Base-by-base conservation (phyloP, 2,888 invertebrate genomes). In the Rhagonycha lutea region DNA sequence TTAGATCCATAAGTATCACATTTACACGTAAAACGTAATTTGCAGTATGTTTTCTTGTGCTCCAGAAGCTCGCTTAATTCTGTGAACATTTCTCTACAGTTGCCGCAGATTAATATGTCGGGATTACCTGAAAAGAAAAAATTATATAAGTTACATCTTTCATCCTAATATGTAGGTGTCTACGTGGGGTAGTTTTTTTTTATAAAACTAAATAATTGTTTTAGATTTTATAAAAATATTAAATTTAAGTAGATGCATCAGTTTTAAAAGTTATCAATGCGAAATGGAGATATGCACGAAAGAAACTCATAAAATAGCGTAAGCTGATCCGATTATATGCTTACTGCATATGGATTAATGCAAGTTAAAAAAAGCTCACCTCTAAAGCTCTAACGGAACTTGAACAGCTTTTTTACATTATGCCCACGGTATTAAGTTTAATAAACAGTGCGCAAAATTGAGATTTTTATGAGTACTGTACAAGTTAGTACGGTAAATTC, bases 51-150 rank as follows among this genome's bases (percentile, higher is more conserved):
- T 83, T 92, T 92, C 88, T 94, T 93, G 88, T 94, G 94, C 82
- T 94, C 92, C 80, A 93, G 89, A 79, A 94, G 89, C 82, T 92
- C 92, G 81, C 92, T 92, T 14, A 94, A 89, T 83, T 92, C 92
- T 73, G 92, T 91, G 87, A 94, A 94, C 88, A 93, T 91, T 86
- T 93, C 93, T 80, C 93, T 90, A 87, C 94, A 94, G 85, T 92
- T 92, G 69, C 94, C 94, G 86, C 94, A 94, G 81, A 94, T 94
- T 82, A 94, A 89, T 79, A 94, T 92, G 86, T 94, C 94, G 74
- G 92, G 92, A 86, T 92, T 92, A 85, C 92, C 92, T 92, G 88
- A 76, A 87, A 90, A 85, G 80, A 81, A 61, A n/a, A 65, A n/a
- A 24, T 24, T 65, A 12, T 24, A 68, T 26, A 29, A 32, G 14